A percentile compares a stretch with the other conserved stretches of the same genome.
phyloP scores from a whole-genome alignment of 2,888 invertebrate species.

The Acrobasis repandana region DNA sequence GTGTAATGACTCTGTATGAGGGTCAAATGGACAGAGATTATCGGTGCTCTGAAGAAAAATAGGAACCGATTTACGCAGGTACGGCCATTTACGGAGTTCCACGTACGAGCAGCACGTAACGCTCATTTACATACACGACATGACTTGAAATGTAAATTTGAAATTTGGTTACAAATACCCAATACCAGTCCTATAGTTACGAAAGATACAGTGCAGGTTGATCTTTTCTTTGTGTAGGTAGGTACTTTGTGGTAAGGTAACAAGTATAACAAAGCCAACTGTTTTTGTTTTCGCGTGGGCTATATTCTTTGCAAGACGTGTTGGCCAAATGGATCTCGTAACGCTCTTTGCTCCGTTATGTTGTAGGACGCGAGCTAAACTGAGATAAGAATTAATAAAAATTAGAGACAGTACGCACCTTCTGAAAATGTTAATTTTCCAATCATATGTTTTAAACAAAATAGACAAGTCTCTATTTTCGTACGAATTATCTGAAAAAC shows the following conservation, averaged over 20 bases:
- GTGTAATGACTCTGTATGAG: slow-evolving; percentile 4
- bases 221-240: background rate
- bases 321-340: background rate
- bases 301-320: background rate
- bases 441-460: no score
- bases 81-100: slow-evolving; percentile 35
- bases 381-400: background rate
- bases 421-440: no score
- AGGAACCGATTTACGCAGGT: slow-evolving; percentile 15
- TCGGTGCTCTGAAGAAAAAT: slow-evolving; percentile 35
- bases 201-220: background rate
- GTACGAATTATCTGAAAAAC: background rate
- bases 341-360: background rate
- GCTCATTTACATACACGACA: slow-evolving; percentile 31
- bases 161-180: background rate
- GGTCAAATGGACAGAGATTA: slow-evolving; percentile 29
- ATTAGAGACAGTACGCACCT: no score
- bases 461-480: no score
- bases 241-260: background rate
- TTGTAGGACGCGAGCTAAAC: background rate
- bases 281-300: background rate
- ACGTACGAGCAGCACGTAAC: slow-evolving; percentile 57
- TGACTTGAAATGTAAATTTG: slow-evolving; percentile 15
- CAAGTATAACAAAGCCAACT: background rate
- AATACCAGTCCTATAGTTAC: slow-evolving; percentile 2